phyloP scores from a whole-genome alignment of 2,888 invertebrate species.

The Plutella xylostella region DNA sequence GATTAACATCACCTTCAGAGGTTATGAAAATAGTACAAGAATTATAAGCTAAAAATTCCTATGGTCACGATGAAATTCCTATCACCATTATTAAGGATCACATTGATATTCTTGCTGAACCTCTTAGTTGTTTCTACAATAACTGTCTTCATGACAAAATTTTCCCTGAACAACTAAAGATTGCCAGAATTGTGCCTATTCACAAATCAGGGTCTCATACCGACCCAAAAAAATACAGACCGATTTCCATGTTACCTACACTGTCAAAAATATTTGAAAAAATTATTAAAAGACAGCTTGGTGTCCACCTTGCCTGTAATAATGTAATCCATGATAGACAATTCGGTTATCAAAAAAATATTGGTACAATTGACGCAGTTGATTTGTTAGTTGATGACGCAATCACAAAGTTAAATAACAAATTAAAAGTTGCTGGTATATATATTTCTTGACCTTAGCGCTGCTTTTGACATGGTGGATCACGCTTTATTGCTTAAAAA shows the following conservation, averaged over 20 bases:
- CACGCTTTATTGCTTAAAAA: not conserved
- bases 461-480: too few species aligned
- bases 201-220: constrained; percentile 13
- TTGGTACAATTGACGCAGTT: not conserved
- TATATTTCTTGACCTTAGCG: not conserved
- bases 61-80: constrained; percentile 13
- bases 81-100: constrained; percentile 16
- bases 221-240: constrained; percentile 13
- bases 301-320: not conserved
- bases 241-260: constrained; percentile 13
- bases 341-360: not conserved
- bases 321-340: not conserved
- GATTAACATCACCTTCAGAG: too few species aligned
- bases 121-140: not conserved
- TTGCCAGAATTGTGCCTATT: constrained; percentile 14
- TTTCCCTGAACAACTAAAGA: constrained; percentile 15
- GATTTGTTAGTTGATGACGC: not conserved
- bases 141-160: constrained; percentile 9
- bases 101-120: not conserved
- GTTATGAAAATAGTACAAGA: too few species aligned
- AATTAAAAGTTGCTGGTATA: not conserved
- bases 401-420: not conserved
- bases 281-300: not conserved
- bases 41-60: constrained; percentile 14
- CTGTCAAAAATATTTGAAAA: constrained; percentile 15